Percentiles rank a stretch among this genome's conserved stretches.
These are phyloP conservation scores for Clarias platycephalus DNA, from an alignment of 2,797 vertebrate species.

Conservation along the genomic window DNA sequence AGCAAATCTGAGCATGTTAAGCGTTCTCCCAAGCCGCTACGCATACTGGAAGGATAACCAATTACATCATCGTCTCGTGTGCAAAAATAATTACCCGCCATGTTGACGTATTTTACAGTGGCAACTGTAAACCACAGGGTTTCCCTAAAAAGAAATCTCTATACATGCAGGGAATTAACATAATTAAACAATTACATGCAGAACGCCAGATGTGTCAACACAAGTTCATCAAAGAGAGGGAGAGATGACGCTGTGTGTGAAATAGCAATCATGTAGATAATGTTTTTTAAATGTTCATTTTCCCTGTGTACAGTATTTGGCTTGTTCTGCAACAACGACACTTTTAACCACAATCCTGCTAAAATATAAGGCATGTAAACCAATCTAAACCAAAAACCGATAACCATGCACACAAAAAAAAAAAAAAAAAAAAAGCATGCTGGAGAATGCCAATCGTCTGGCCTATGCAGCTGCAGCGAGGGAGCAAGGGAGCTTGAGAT, in stretches of 20 bases:
- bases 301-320: no score
- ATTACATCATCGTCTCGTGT: not conserved
- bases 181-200: no score
- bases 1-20: not conserved
- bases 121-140: not conserved
- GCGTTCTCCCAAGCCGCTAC: not conserved
- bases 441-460: slow-evolving; percentile 43
- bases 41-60: not conserved
- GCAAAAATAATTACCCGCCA: not conserved
- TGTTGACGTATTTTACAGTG: no score
- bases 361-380: not conserved
- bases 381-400: not conserved
- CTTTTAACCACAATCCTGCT: not conserved
- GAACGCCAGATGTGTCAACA: no score
- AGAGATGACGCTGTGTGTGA: no score
- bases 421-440: slow-evolving; percentile 3
- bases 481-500: slow-evolving; percentile 41
- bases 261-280: no score
- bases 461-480: slow-evolving; percentile 36
- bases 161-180: no score
- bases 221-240: no score
- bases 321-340: no score
- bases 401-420: not conserved
- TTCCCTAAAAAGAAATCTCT: no score
- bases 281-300: no score